Conservation (phyloP, 64 coral and sea anemone genomes). For the Anthopleura sola region DNA sequence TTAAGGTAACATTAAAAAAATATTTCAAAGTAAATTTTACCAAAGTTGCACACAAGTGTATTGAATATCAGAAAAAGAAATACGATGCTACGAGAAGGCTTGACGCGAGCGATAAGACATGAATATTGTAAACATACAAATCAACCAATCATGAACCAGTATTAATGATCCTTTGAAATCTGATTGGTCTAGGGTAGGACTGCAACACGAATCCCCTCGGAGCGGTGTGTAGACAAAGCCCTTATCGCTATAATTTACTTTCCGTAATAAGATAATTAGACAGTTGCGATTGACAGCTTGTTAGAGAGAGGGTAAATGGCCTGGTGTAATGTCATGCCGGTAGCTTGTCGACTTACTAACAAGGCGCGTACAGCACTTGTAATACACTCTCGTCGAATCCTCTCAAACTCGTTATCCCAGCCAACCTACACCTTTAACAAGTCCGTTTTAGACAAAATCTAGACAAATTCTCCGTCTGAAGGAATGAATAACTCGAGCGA, state of each 20-base stretch:
- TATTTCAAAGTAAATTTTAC: not conserved
- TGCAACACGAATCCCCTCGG: not conserved
- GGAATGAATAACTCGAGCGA: conserved; percentile 1
- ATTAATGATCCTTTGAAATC: not conserved
- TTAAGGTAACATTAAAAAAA: not conserved
- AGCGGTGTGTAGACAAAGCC: conserved; percentile 7
- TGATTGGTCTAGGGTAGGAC: not conserved
- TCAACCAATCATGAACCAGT: not conserved
- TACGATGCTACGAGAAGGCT: not conserved
- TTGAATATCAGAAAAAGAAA: conserved; percentile 6
- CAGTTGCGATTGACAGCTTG: conserved; percentile 90
- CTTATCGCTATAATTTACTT: not conserved
- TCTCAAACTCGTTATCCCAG: not conserved
- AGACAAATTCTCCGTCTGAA: not conserved
- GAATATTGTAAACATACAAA: not conserved
- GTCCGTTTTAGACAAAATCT: not conserved
- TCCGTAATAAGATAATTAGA: conserved; percentile 98
- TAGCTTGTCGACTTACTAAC: conserved; percentile 29
- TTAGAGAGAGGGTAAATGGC: conserved; percentile 54
- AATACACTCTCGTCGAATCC: not conserved
- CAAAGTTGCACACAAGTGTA: not conserved
- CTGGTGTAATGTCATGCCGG: conserved; percentile 31
- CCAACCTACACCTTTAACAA: not conserved
- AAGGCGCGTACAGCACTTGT: conserved; percentile 45
- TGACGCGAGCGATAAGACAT: not conserved